Base-by-base conservation (phyloP, 2,888 invertebrate species). In the Formica aserva region DNA sequence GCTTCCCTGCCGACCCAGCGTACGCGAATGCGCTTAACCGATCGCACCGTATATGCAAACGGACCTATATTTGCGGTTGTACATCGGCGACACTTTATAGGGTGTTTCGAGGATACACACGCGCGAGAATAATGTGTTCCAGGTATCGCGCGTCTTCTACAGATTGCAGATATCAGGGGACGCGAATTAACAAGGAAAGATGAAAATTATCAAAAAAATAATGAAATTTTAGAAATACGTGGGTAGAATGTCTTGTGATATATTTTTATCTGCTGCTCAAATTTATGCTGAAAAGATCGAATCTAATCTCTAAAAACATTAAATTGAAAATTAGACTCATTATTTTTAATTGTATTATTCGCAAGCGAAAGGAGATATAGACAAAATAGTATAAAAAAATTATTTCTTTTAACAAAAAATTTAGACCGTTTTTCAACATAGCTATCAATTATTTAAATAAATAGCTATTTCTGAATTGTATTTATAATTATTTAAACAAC, bases 21-120 rank as follows among this genome's bases (percentile, higher is more conserved):
- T 82, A 85, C 85, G 86, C 87, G 86, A 88, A 88, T 86, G 84
- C 82, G 80, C 84, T 86, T 87, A 86, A 86, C 81, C 82, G 83
- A 87, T 84, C 84, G 77, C 77, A 66, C 66, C 62, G 32, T 60
- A 67, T 48, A 82, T 18, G 32, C 60, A 55, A 52, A 48, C 48
- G 63, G 63, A 75, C 82, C 65, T 82, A 67, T 69, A 82, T 75
- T 74, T 75, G 82, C 55, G 69, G 80, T 83, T 69, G 55, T 83
- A 80, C 45, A 65, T 81, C 63, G 81, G 52, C 81, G 62, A 48
- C 75, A 69, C 62, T 81, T 72, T 81, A 76, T 63, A 81, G 76
- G 63, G 38, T 41, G 81, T 63, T 81, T 65, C 75, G 48, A 57
- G 41, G 29, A 13, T 57, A 26, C 38, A 38, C 6, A n/a, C 48